A percentile compares a stretch with the other conserved stretches of the same genome.
phyloP scores from a whole-genome alignment of 2,797 vertebrate genomes.

The Calcarius lapponicus region DNA sequence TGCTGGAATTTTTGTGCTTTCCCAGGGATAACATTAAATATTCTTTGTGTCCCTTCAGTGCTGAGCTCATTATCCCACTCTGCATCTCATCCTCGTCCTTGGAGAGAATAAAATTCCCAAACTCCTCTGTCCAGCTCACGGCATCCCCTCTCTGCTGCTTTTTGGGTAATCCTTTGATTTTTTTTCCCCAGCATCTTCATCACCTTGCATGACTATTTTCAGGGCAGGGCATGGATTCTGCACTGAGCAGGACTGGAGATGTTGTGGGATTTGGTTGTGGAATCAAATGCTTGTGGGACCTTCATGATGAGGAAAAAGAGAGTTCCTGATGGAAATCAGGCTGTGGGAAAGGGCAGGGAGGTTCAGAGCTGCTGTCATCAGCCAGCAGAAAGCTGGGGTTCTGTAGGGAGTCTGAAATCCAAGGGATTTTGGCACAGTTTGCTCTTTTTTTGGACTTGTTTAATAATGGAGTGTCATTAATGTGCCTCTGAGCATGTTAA shows the following conservation, averaged over 20 bases:
- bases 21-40: neutral
- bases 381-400: neutral
- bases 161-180: neutral
- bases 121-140: neutral
- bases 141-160: neutral
- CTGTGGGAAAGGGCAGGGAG: neutral
- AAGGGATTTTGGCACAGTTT: neutral
- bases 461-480: neutral
- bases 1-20: neutral
- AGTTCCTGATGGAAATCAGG: neutral
- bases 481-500: neutral
- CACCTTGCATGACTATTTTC: neutral
- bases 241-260: neutral
- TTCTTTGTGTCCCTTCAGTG: accelerated
- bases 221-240: neutral
- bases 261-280: neutral
- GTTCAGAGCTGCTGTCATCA: neutral
- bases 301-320: no score
- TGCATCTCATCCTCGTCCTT: neutral
- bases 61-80: neutral
- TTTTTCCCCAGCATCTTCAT: neutral
- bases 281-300: neutral
- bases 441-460: neutral
- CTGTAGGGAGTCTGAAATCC: neutral
- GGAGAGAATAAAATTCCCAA: neutral